Base-by-base conservation (phyloP, 1,140 invertebrate species). In the Pristionchus pacificus region DNA sequence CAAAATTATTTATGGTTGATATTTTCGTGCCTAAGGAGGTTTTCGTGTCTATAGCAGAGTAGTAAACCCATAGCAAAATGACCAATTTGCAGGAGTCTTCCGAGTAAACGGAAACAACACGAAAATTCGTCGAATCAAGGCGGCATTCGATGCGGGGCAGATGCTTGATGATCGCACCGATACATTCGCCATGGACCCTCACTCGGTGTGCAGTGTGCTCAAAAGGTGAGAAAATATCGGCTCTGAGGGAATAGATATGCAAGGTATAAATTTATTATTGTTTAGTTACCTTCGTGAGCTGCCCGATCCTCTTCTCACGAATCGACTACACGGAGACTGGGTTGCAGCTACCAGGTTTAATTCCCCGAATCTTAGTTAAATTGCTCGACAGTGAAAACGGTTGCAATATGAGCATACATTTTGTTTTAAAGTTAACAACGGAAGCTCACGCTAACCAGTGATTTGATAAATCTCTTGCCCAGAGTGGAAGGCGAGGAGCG, bases 51-150 rank as follows among this genome's bases (percentile, higher is more conserved):
- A 24, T 24, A 57, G 24, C 55, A 24, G 24, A 24, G 24, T 19
- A 24, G 0, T 57, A 24, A 57, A 57, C 19, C 55, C 19, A 19
- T 30, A 24, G 10, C 32, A 60, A 13, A 27, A 24, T 27, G 29
- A 24, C 3, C 29, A 13, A 13, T 27, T 30, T 60, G 60, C 14
- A 32, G 70, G 70, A 27, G 60, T 73, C 0, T 69, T 73, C 31
- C 71, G 71, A n/a, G 71, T 73, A 31, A 73, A 62, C 28, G 71
- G 71, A 64, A 73, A 73, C 27, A 61, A 72, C 6, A 31, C 71
- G 0, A 73, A 73, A 30, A 61, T 73, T 1, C 69, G 66, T n/a
- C 29, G 71, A 32, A 73, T 73, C 55, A 72, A 70, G 0, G 71
- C 71, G n/a, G 71, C 66, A 14, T 49, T 73, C 14, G 71, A 73